Evolutionary conservation across 2,797 vertebrate genomes (phyloP).

Genomic region (Chelon labrosus): DNA sequence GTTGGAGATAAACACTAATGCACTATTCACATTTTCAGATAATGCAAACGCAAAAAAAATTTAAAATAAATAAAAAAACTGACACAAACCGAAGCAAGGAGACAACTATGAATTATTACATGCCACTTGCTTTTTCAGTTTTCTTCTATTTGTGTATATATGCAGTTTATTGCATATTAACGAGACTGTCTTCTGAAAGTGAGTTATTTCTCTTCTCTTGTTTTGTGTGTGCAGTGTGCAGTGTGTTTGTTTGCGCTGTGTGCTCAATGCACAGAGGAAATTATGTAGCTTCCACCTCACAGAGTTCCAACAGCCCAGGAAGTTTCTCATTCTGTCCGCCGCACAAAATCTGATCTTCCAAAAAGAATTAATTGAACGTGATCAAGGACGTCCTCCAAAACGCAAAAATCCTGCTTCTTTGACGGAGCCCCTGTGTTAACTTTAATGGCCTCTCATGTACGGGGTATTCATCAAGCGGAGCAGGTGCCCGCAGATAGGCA

Average conservation of each 20-base stretch:
- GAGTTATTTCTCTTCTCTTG: slow-evolving; percentile 21
- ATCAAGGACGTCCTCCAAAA: slow-evolving; percentile 16
- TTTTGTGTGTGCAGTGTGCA: slow-evolving; percentile 10
- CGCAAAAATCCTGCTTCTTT: slow-evolving; percentile 35
- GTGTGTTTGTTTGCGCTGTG: slow-evolving; percentile 29
- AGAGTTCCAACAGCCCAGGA: slow-evolving; percentile 6
- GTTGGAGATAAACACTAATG: slow-evolving; percentile 2
- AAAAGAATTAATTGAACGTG: slow-evolving; percentile 16
- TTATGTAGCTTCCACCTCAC: slow-evolving; percentile 24
- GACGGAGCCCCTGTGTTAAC: slow-evolving; percentile 58
- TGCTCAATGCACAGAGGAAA: slow-evolving; percentile 52
- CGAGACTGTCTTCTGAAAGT: too few species aligned
- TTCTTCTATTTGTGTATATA: too few species aligned
- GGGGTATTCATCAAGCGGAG: slow-evolving; percentile 73
- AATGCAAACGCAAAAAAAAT: neutral
- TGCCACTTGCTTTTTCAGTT: too few species aligned
- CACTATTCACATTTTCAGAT: neutral
- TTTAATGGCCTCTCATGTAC: slow-evolving; percentile 73
- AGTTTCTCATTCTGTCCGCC: neutral
- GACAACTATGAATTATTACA: too few species aligned
- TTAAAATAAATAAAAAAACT: too few species aligned
- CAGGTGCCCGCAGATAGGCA: slow-evolving; percentile 73
- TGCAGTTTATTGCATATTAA: too few species aligned
- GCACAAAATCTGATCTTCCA: slow-evolving; percentile 36
- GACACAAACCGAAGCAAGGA: too few species aligned